Evolutionary conservation across 2,113 vertebrate genomes (phyloP).

Genomic region (Dasyornis broadbenti): DNA sequence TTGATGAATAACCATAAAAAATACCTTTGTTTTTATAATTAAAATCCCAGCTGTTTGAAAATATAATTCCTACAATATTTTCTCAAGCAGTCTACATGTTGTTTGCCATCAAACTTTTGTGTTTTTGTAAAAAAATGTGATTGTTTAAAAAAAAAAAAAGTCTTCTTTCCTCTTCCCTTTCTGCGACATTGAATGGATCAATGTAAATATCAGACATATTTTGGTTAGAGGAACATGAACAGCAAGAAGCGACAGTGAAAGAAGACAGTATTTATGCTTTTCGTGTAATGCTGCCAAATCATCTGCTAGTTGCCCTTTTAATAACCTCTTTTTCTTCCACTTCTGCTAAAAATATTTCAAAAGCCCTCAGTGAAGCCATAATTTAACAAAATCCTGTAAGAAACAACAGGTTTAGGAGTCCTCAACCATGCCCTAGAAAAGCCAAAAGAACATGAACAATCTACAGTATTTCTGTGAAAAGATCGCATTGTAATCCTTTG

Average conservation of each 20-base stretch:
- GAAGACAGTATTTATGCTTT: not conserved
- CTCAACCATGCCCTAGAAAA: not conserved
- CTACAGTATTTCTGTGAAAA: not conserved
- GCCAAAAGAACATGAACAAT: not conserved
- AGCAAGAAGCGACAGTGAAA: not conserved
- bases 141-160: not conserved
- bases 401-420: not conserved
- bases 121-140: not conserved
- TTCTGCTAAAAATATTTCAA: slow-evolving; percentile 24
- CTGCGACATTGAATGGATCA: not conserved
- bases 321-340: slow-evolving; percentile 14
- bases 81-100: not conserved
- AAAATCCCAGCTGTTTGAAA: not conserved
- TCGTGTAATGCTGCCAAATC: not conserved
- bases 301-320: not conserved
- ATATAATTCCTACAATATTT: not conserved
- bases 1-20: not conserved
- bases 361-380: not conserved
- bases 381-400: slow-evolving; percentile 3
- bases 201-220: not conserved
- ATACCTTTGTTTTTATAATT: not conserved
- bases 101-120: not conserved
- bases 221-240: not conserved
- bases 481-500: not conserved
- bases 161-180: not conserved